A percentile compares a stretch with the other conserved stretches of the same genome.
Evolutionary conservation across 2,797 vertebrate genomes (phyloP).

Genomic region (Eremophila alpestris): DNA sequence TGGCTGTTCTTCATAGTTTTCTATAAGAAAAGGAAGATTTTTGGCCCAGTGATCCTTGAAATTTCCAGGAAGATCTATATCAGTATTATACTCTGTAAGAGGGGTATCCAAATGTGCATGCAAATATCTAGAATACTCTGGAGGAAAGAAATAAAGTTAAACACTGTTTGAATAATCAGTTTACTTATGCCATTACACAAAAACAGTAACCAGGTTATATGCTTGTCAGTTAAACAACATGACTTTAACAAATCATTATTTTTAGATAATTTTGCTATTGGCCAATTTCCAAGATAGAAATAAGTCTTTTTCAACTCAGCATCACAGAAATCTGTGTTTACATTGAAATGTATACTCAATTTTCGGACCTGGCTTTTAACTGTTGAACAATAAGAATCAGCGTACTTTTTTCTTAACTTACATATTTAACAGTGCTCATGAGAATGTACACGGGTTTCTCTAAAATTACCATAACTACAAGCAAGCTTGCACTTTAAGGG

Average conservation of each 20-base stretch:
- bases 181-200: neutral
- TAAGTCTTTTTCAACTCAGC: neutral
- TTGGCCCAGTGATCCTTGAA: constrained; percentile 99
- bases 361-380: neutral
- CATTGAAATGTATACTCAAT: neutral
- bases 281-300: neutral
- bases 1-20: constrained; percentile 96
- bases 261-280: neutral
- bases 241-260: neutral
- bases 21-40: constrained; percentile 94
- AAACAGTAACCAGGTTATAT: neutral
- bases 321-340: neutral
- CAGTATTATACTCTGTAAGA: constrained; percentile 92
- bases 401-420: neutral
- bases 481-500: neutral
- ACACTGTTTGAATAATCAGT: neutral
- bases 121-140: constrained; percentile 96
- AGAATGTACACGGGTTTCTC: neutral
- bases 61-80: constrained; percentile 91
- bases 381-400: neutral
- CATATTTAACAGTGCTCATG: neutral
- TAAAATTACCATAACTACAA: neutral
- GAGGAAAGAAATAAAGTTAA: neutral
- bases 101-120: constrained; percentile 94
- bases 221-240: neutral